Evolutionary conservation across 2,113 vertebrate species (phyloP), one percentile per base, ranked within the genome.

Genomic region (Lepus americanus): DNA sequence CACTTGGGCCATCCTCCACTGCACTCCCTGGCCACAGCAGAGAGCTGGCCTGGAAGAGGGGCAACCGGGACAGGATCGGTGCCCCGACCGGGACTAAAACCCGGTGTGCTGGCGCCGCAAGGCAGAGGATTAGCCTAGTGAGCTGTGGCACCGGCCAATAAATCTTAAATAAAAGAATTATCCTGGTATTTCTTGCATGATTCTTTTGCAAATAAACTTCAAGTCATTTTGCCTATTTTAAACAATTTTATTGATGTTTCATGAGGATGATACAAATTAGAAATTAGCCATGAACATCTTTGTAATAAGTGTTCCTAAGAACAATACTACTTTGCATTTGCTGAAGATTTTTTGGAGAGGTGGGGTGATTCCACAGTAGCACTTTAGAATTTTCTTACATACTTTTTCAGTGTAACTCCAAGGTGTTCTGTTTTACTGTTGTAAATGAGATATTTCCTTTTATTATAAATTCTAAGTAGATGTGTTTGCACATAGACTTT

Each of bases 121-220:
- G 33, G 33, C 33, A 36, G 33, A 36, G 33, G 33, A 36, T 36
- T 36, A 36, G 33, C 33, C 33, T 36, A 3, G 2, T 36, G 33
- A 36, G 33, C 33, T 3, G 3, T 3, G 3, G 33, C 33, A 3
- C 33, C 33, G 33, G 33, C 33, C 33, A 36, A 36, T 36, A 36
- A 36, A 2, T 36, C 33, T 36, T 36, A 36, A 36, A 36, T 36
- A 44, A 44, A 39, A 44, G 44, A 44, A 44, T 64, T 23, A 25
- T 80, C 4, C n/a, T 64, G 17, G 11, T 10, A 85, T 33, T 55
- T 69, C 53, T 92, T 76, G 0, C 20, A 29, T 85, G 12, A 91
- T 95, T 80, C 27, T 51, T 86, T 69, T 93, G 44, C 17, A 82
- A 82, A 63, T 72, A 12, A 97, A 89, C n/a, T 82, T 92, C 69